Evolutionary conservation across 1,140 invertebrate species (phyloP), one percentile per base, ranked within the genome.

Genomic region (Nephotettix cincticeps): DNA sequence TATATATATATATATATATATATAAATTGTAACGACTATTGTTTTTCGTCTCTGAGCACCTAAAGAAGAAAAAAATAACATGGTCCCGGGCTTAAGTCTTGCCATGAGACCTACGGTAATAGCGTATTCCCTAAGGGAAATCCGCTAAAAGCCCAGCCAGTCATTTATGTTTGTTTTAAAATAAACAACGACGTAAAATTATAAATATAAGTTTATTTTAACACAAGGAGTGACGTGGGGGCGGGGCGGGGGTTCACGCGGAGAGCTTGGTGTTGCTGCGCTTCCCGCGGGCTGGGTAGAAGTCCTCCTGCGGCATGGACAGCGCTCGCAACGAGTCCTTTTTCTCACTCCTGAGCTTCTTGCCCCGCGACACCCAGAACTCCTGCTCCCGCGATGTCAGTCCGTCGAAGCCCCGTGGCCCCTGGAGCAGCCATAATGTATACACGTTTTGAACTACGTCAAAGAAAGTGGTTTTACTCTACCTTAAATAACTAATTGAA

Each of bases 341-440:
- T 25, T 45, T 47, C 23, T 61, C 19, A 14, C 27, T 32, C 6
- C 36, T 25, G 25, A 40, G 51, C 27, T 70, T 70, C 58, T 70
- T 70, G 32, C 69, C 69, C 14, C 69, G 14, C 1, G 69, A 63
- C 58, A 61, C 69, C 69, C 69, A 70, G 58, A 70, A 70, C 28
- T 70, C 69, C n/a, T 63, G 54, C 1, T 70, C 69, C 6, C 36
- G 56, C 4, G 69, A 61, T 1, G 51, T 23, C 1, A 61, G 54
- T 14, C 69, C 69, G 21, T 64, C 27, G n/a, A 61, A 64, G 23
- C 63, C 69, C n/a, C 28, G 32, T n/a, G 56, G 21, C n/a, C 58
- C 69, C 17, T 58, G 66, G n/a, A 17, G 43, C 14, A 40, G 3
- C 32, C 32, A 36, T 14, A 36, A 36, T 4, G 32, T 14, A 14